These are phyloP conservation scores for Drosophila nikananu DNA, from an alignment of 1,140 invertebrate species.

Conservation along the genomic window DNA sequence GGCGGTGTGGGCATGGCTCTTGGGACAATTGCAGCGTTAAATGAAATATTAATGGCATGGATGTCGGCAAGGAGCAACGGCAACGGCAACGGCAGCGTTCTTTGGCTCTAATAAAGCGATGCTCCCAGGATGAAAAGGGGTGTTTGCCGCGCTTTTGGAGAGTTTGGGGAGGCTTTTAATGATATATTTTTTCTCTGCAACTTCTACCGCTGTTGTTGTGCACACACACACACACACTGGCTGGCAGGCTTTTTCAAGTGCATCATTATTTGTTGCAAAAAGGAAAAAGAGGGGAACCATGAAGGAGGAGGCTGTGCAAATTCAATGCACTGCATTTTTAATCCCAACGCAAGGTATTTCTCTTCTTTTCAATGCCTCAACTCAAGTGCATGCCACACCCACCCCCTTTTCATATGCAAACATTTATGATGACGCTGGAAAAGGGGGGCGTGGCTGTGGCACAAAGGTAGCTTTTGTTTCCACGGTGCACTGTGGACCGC, in stretches of 20 bases:
- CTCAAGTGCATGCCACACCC: slow-evolving; percentile 77
- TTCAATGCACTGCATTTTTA: slow-evolving; percentile 84
- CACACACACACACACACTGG: slow-evolving; percentile 37
- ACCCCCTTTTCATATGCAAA: slow-evolving; percentile 73
- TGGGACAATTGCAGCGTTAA: slow-evolving; percentile 83
- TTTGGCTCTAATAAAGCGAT: slow-evolving; percentile 62
- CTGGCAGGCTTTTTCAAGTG: slow-evolving; percentile 74
- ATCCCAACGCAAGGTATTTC: slow-evolving; percentile 77
- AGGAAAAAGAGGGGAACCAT: slow-evolving; percentile 15
- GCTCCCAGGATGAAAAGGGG: slow-evolving; percentile 20
- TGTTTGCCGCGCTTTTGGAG: background rate
- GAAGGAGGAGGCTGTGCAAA: slow-evolving; percentile 55
- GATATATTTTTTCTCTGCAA: slow-evolving; percentile 51
- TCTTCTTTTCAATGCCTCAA: slow-evolving; percentile 72
- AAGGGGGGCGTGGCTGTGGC: slow-evolving; percentile 28
- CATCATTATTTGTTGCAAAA: slow-evolving; percentile 84
- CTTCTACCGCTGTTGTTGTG: slow-evolving; percentile 55
- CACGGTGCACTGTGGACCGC: slow-evolving; percentile 9
- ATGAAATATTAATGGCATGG: slow-evolving; percentile 81
- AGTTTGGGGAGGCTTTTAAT: slow-evolving; percentile 60
- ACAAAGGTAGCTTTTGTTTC: slow-evolving; percentile 82
- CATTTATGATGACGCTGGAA: slow-evolving; percentile 71
- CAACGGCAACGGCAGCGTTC: slow-evolving; percentile 3
- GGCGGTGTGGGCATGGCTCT: slow-evolving; percentile 45
- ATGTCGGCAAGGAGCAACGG: slow-evolving; percentile 58